Base-by-base conservation (phyloP, 2,113 vertebrate species). In the Lampris megalopsis region DNA sequence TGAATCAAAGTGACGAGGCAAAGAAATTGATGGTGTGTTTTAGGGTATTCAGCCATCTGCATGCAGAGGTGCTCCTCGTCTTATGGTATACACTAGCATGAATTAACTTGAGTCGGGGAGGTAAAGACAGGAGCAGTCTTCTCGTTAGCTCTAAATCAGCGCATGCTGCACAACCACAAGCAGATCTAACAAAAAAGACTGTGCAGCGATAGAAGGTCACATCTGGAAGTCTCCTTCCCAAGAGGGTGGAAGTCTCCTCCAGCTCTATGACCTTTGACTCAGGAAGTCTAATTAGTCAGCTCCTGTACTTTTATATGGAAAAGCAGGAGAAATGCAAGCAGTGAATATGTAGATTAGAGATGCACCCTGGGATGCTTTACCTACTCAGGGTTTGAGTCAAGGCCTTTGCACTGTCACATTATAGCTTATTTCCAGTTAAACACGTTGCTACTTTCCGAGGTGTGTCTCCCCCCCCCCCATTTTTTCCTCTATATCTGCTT, bases 291-390 rank as follows among this genome's bases (percentile, higher is more conserved):
- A 93, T 92, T 91, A 91, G 88, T 50, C 63, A 45, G 70, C 76
- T 63, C 78, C 61, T 41, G 67, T 68, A 65, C 83, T 89, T 89
- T 92, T 57, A 88, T 88, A 84, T 86, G 75, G 72, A 82, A 89
- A 88, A 85, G 65, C 73, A 73, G 71, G 13, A 89, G 79, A 89
- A 89, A 87, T 90, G 89, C 88, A 83, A 91, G 74, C 73, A 64
- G 84, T 58, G 63, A 65, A 82, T 92, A 92, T 93, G 91, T 84
- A 92, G 71, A 93, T 90, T 65, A 86, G 80, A 68, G 79, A 67
- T 73, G 68, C 75, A 88, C 86, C 86, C 80, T 73, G 63, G 73
- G 75, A 80, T 60, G 81, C 71, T 80, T 83, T 68, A 77, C 75
- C 62, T 50, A 69, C 76, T 58, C 50, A 47, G 35, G 6, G 81